These are phyloP conservation scores for Apogon talboti DNA, from an alignment of 2,797 vertebrate species.

Conservation along the genomic window DNA sequence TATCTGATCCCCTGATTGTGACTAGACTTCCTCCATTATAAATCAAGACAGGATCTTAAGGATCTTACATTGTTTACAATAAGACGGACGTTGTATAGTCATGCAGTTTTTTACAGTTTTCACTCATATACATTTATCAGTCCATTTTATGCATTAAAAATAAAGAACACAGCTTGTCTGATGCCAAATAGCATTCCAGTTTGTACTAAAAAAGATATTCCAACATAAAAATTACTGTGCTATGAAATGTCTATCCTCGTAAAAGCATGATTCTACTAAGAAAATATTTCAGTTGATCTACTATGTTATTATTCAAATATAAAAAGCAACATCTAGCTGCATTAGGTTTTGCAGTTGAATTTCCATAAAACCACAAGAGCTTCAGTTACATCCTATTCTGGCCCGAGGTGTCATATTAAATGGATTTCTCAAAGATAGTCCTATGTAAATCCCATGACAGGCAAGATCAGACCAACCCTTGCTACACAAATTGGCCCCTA, in stretches of 20 bases:
- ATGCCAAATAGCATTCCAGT: not conserved
- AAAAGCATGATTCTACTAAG: no score
- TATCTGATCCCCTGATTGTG: constrained; percentile 27
- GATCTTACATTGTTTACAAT: constrained; percentile 41
- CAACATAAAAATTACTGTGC: not conserved
- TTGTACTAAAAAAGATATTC: not conserved
- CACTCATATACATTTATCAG: not conserved
- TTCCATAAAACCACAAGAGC: constrained; percentile 50
- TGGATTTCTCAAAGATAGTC: constrained; percentile 64
- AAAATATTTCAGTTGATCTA: constrained; percentile 4
- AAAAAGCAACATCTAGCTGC: constrained; percentile 22
- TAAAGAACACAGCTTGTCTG: not conserved
- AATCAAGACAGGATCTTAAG: constrained; percentile 33
- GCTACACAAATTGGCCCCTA: constrained; percentile 65
- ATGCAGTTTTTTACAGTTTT: constrained; percentile 4
- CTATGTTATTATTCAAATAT: constrained; percentile 21
- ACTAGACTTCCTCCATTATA: constrained; percentile 43
- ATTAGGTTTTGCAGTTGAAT: constrained; percentile 26
- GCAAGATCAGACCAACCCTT: constrained; percentile 44
- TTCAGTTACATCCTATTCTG: constrained; percentile 39
- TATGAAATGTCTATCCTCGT: not conserved
- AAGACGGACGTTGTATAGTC: not conserved
- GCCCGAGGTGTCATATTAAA: constrained; percentile 65
- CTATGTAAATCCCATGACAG: constrained; percentile 61
- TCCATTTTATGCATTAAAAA: not conserved